Conservation (phyloP, 1,140 invertebrate species). For the Glossosoma conforme region DNA sequence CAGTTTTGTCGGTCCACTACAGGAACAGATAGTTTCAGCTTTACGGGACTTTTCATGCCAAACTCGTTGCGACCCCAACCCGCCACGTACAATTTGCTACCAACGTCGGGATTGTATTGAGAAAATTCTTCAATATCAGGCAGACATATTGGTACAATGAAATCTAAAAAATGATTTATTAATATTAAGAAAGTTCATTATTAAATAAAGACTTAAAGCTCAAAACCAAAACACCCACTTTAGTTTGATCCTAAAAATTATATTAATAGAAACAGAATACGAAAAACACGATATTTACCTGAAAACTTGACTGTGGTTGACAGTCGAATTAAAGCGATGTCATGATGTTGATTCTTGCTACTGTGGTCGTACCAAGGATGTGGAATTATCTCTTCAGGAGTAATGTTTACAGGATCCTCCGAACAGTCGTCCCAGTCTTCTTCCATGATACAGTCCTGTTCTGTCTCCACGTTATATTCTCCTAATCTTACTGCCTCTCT, state of each 20-base stretch:
- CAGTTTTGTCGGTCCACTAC: constrained; percentile 39
- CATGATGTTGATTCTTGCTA: constrained; percentile 52
- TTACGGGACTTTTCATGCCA: constrained; percentile 36
- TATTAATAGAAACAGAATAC: too few relatives aligned
- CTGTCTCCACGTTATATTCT: constrained; percentile 54
- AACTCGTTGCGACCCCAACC: constrained; percentile 34
- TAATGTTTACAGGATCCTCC: constrained; percentile 49
- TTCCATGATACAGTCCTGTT: constrained; percentile 52
- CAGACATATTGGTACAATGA: constrained; percentile 48
- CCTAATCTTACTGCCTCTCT: constrained; percentile 55
- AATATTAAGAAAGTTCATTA: too few relatives aligned
- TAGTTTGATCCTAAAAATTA: too few relatives aligned
- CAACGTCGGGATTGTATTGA: constrained; percentile 13
- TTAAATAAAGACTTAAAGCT: too few relatives aligned
- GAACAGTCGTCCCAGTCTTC: constrained; percentile 39
- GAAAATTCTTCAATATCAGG: constrained; percentile 21
- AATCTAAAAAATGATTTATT: constrained; percentile 28
- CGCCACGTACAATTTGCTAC: constrained; percentile 3
- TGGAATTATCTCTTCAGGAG: constrained; percentile 52
- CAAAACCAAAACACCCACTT: too few relatives aligned
- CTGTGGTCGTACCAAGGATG: constrained; percentile 58
- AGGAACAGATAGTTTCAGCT: constrained; percentile 46
- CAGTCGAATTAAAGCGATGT: constrained; percentile 65
- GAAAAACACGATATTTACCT: constrained; percentile 33
- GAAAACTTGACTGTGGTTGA: constrained; percentile 49